These are phyloP conservation scores for Lasioglossum malachurum DNA, from an alignment of 2,888 invertebrate species.

Conservation along the genomic window DNA sequence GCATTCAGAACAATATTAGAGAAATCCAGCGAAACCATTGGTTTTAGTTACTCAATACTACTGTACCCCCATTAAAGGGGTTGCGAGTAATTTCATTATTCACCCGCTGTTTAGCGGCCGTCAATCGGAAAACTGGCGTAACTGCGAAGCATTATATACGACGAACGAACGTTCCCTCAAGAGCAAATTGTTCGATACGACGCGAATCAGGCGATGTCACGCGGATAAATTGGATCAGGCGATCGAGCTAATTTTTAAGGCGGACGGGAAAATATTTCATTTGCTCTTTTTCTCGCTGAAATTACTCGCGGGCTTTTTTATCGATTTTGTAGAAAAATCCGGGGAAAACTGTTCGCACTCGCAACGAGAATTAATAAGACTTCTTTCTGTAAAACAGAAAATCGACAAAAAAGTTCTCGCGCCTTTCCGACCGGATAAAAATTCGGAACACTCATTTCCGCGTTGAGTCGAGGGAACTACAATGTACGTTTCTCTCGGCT, in stretches of 20 bases:
- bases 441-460: not conserved
- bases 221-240: not conserved
- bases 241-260: not conserved
- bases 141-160: not conserved
- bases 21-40: too few species aligned
- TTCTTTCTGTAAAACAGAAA: too few species aligned
- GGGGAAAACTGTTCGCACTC: not conserved
- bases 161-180: not conserved
- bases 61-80: slow-evolving; percentile 35
- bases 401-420: not conserved
- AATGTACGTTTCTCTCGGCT: not conserved
- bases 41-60: not conserved
- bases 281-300: not conserved
- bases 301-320: not conserved
- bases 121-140: slow-evolving; percentile 25
- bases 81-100: slow-evolving; percentile 60
- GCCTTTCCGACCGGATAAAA: too few species aligned
- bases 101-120: slow-evolving; percentile 25
- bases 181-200: not conserved
- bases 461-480: not conserved
- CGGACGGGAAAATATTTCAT: not conserved
- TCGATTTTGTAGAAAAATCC: not conserved
- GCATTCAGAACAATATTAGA: too few species aligned
- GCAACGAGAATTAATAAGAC: not conserved
- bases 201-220: not conserved